Conservation (phyloP, 64 coral and sea anemone genomes). For the Pocillopora damicornis region DNA sequence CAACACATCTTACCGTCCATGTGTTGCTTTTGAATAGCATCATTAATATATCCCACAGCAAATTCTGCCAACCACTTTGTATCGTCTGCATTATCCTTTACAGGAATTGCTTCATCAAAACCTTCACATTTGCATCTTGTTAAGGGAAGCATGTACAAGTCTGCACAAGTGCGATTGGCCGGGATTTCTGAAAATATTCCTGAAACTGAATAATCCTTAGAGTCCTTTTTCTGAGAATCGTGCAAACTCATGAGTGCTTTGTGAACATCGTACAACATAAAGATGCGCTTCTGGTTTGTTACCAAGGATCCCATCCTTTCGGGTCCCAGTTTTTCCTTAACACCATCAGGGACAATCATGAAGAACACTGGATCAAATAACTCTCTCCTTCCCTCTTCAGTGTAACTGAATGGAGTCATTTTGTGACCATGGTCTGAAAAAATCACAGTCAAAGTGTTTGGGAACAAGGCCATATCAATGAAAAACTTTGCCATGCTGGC, state of each 20-base stretch:
- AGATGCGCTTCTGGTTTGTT: conserved; percentile 40
- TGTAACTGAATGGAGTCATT: conserved; percentile 37
- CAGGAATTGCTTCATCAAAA: conserved; percentile 8
- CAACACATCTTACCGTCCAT: conserved; percentile 37
- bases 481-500: conserved; percentile 35
- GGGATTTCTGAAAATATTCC: conserved; percentile 62
- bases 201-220: conserved; percentile 3
- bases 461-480: conserved; percentile 18
- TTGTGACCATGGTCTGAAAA: conserved; percentile 62
- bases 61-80: conserved; percentile 65
- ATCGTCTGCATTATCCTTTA: conserved; percentile 37
- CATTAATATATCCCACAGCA: conserved; percentile 43
- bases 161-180: conserved; percentile 41
- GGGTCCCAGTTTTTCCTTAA: conserved; percentile 8
- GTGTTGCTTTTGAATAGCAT: conserved; percentile 52
- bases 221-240: conserved; percentile 6
- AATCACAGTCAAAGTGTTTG: conserved; percentile 46
- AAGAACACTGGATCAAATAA: conserved; percentile 38
- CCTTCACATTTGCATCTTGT: conserved; percentile 60
- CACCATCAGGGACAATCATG: conserved; percentile 47
- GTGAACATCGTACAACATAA: conserved; percentile 49
- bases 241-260: conserved; percentile 47
- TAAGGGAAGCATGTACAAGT: conserved; percentile 44
- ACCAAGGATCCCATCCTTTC: conserved; percentile 35
- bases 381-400: conserved; percentile 52